A percentile compares a stretch with the other conserved stretches of the same genome.
Conservation (phyloP, 2,888 invertebrate species). For the Horisme vitalbata region DNA sequence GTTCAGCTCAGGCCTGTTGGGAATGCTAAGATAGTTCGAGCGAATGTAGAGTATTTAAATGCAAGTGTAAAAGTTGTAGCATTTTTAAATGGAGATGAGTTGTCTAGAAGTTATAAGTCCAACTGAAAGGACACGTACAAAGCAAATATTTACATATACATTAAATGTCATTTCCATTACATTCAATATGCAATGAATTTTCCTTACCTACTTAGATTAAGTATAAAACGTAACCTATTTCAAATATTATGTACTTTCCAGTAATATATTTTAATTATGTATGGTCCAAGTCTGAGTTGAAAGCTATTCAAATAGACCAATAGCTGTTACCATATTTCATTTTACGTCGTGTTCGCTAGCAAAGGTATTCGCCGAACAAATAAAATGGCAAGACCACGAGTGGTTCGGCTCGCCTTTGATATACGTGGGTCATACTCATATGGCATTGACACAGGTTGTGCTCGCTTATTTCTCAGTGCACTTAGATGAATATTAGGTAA, state of each 20-base stretch:
- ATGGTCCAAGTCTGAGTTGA: neutral
- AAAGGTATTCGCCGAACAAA: slow-evolving; percentile 27
- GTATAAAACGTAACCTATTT: too few species aligned
- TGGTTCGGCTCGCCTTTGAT: neutral
- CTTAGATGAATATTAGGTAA: neutral
- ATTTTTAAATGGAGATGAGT: too few species aligned
- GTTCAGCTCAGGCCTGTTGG: slow-evolving; percentile 6
- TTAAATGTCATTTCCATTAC: too few species aligned
- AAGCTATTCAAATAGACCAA: slow-evolving; percentile 9
- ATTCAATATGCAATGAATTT: too few species aligned
- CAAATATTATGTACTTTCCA: too few species aligned
- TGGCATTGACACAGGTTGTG: neutral
- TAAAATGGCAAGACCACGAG: slow-evolving; percentile 18
- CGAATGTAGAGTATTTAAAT: neutral
- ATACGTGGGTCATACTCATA: neutral
- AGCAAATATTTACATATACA: too few species aligned
- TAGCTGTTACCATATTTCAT: slow-evolving; percentile 17
- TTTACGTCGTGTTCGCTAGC: slow-evolving; percentile 21
- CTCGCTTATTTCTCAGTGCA: neutral
- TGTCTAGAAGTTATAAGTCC: too few species aligned
- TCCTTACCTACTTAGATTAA: too few species aligned
- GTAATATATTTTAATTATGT: slow-evolving; percentile 6
- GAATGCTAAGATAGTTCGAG: neutral
- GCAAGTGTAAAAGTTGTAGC: neutral
- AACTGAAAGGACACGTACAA: too few species aligned